Base-by-base conservation (phyloP, 2,888 invertebrate genomes). In the Eupithecia insigniata region DNA sequence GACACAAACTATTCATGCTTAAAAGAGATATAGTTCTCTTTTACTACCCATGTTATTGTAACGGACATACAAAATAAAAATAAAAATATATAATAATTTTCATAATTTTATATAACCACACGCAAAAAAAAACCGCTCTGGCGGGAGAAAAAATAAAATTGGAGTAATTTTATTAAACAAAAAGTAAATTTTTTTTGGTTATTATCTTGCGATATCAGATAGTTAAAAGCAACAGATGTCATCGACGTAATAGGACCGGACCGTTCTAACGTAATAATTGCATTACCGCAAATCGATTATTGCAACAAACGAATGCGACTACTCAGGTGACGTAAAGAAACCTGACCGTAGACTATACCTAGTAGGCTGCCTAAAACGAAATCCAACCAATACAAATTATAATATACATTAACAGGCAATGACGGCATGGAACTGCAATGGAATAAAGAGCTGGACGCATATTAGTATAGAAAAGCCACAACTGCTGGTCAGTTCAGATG, bases 231-330 rank as follows among this genome's bases (percentile, higher is more conserved):
- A 69, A 70, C 36, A 67, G 64, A 46, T 67, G n/a, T 39, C 46
- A 30, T 28, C 73, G 71, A 74, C 70, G 73, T 73, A 78, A 78
- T 58, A 46, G 5, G 73, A 71, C 74, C 64, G 68, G 72, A 76
- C 67, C 67, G 43, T 76, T 73, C 67, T 72, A 70, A 76, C 74
- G 78, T 77, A 66, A 68, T 69, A 71, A 75, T 76, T 72, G 73
- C 66, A 75, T 75, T 71, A 75, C 71, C 69, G 65, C 74, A 76
- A 76, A 75, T 76, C 71, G 72, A 76, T 78, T 72, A 67, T 73
- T 71, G 62, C 70, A 58, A 72, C 61, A 34, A 74, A 73, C 68
- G 71, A 70, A 66, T 72, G 60, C 67, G 67, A 55, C 65, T 66
- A 55, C 66, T 51, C 46, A 60, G 60, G 30, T 77, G 71, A 74